Percentiles rank a stretch among this genome's conserved stretches.
Evolutionary conservation across 1,140 invertebrate species (phyloP).

Genomic region (Cydia fagiglandana): DNA sequence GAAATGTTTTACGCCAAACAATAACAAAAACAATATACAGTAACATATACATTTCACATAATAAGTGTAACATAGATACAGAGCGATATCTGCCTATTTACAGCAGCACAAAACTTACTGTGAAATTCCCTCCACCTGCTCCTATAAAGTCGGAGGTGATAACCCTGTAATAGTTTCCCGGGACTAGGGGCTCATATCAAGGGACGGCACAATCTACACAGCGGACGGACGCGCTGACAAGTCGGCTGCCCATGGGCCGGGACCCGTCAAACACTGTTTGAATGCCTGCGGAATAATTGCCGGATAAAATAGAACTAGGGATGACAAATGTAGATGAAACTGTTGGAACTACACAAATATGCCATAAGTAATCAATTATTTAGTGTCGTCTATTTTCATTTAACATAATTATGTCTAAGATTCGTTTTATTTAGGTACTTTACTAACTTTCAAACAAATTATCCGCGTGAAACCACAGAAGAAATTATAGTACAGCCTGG

Average conservation of each 20-base stretch:
- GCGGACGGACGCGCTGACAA: slow-evolving; percentile 79
- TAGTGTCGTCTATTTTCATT: too few species aligned
- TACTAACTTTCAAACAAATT: too few species aligned
- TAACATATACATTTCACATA: not conserved
- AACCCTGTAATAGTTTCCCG: slow-evolving; percentile 81
- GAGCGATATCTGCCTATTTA: not conserved
- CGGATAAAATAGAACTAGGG: not conserved
- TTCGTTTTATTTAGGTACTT: too few species aligned
- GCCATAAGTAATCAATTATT: not conserved
- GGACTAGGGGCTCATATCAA: slow-evolving; percentile 78
- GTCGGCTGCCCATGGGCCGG: slow-evolving; percentile 79
- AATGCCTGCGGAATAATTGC: slow-evolving; percentile 56
- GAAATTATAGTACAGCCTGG: too few species aligned
- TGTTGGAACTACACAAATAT: slow-evolving; percentile 2
- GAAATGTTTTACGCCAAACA: not conserved
- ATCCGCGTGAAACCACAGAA: too few species aligned
- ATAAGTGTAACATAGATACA: not conserved
- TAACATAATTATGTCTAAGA: too few species aligned
- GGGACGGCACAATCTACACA: slow-evolving; percentile 84
- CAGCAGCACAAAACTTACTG: slow-evolving; percentile 71
- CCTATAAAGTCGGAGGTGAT: slow-evolving; percentile 82
- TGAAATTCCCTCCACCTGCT: slow-evolving; percentile 83
- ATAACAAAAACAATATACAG: not conserved
- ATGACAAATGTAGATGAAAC: not conserved
- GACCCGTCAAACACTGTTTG: slow-evolving; percentile 75